These are phyloP conservation scores for Oreochromis niloticus DNA, from an alignment of 2,113 vertebrate genomes.

Conservation along the genomic window DNA sequence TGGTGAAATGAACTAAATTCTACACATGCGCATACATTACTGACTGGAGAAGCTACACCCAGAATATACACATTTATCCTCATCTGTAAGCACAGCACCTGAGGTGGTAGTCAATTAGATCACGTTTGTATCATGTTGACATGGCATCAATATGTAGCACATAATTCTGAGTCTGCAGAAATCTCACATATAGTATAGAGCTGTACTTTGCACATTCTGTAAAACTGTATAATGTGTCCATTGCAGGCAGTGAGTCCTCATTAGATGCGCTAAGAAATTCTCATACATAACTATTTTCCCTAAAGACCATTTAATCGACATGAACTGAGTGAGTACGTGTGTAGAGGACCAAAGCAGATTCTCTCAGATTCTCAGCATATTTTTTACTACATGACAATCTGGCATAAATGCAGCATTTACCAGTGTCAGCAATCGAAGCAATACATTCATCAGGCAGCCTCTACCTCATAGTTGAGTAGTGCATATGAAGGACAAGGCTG, in stretches of 20 bases:
- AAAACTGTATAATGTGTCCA: neutral
- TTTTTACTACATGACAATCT: neutral
- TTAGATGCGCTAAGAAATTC: neutral
- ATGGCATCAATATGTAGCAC: conserved; percentile 24
- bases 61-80: conserved; percentile 1
- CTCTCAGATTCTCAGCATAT: neutral
- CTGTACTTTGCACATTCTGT: neutral
- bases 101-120: conserved; percentile 49
- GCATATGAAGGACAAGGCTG: neutral
- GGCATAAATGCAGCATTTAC: neutral
- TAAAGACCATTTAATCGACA: neutral
- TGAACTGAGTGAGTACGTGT: neutral
- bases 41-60: neutral
- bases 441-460: neutral
- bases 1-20: neutral
- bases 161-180: neutral
- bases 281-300: neutral
- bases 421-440: neutral
- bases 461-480: neutral
- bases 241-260: neutral
- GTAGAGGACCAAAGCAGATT: neutral
- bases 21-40: neutral
- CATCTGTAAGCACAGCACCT: conserved; percentile 1
- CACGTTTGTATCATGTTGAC: conserved; percentile 22
- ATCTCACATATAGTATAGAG: neutral